phyloP scores from a whole-genome alignment of 2,888 invertebrate genomes.

The Gari tellinella region DNA sequence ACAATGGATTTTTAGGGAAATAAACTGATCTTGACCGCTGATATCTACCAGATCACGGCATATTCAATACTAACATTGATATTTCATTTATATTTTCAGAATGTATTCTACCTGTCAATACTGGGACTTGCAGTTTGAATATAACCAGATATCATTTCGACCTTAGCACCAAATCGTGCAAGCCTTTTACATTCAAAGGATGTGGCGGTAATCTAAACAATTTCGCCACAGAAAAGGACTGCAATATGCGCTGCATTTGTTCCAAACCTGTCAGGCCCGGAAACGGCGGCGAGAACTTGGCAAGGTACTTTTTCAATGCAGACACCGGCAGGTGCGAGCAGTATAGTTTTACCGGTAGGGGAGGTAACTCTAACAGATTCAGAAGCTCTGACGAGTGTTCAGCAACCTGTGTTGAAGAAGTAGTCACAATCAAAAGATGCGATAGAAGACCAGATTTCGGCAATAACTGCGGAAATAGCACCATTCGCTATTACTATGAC shows the following conservation, averaged over 20 bases:
- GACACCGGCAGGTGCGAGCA: not conserved
- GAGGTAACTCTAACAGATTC: conserved; percentile 17
- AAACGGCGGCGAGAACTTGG: not conserved
- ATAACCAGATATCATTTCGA: conserved; percentile 7
- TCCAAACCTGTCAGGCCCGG: not conserved
- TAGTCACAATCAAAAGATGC: not conserved
- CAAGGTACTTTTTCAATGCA: conserved; percentile 6
- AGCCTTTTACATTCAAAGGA: conserved; percentile 11
- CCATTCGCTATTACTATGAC: conserved; percentile 23
- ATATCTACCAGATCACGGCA: no score
- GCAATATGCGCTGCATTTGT: conserved; percentile 24
- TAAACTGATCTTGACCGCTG: no score
- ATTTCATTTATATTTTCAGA: conserved; percentile 3
- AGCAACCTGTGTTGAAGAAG: no score
- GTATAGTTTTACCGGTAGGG: conserved; percentile 2
- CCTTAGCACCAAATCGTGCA: not conserved
- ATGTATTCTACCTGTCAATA: not conserved
- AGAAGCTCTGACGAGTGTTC: not conserved
- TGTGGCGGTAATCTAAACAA: conserved; percentile 33
- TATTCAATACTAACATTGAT: no score
- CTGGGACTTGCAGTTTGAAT: not conserved
- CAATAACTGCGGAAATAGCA: not conserved
- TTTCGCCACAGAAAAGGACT: conserved; percentile 2
- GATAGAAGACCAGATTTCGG: conserved; percentile 4
- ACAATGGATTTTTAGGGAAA: no score